Evolutionary conservation across 2,113 vertebrate genomes (phyloP).

Genomic region (Lamprotornis superbus): DNA sequence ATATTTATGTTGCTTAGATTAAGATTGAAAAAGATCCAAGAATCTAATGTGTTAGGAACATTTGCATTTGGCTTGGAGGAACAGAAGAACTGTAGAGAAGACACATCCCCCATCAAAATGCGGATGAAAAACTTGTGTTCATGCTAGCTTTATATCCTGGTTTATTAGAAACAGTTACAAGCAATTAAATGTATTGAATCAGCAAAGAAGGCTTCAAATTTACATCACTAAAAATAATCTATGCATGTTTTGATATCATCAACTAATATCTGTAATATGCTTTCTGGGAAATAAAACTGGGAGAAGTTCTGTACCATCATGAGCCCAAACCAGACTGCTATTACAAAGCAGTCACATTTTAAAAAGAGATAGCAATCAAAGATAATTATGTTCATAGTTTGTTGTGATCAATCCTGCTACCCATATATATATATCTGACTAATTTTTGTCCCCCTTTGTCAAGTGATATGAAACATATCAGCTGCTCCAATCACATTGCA

Average conservation of each 20-base stretch:
- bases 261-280: neutral
- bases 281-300: neutral
- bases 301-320: neutral
- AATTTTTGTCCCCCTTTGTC: constrained; percentile 11
- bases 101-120: neutral
- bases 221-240: neutral
- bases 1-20: neutral
- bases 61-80: neutral
- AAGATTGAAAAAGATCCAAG: neutral
- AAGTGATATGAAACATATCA: constrained; percentile 41
- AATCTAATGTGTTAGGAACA: neutral
- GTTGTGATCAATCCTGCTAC: neutral
- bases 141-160: neutral
- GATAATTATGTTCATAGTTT: neutral
- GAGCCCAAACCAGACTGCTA: neutral
- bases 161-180: neutral
- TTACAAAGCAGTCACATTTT: neutral
- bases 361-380: neutral
- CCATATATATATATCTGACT: neutral
- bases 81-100: neutral
- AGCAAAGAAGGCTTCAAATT: neutral
- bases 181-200: neutral
- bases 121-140: neutral
- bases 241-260: neutral
- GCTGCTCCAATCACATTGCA: constrained; percentile 29